Evolutionary conservation across 2,113 vertebrate species (phyloP).

Genomic region (Ceuthmochares aereus): DNA sequence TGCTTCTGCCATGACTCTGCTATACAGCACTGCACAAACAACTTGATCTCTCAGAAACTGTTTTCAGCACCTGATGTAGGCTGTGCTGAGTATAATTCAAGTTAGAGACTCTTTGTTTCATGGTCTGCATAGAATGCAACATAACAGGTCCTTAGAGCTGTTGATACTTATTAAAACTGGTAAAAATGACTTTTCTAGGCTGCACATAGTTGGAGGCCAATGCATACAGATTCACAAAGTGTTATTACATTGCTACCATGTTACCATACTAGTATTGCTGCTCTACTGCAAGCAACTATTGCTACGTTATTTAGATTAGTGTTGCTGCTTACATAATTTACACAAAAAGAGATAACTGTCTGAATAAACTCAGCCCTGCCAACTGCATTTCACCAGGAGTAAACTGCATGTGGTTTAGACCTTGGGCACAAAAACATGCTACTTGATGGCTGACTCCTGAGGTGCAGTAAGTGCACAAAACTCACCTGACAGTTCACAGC

Average conservation of each 20-base stretch:
- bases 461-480: neutral
- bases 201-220: rapidly evolving
- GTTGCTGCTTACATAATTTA: neutral
- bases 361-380: neutral
- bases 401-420: rapidly evolving
- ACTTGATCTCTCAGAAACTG: neutral
- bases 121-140: neutral
- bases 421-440: rapidly evolving
- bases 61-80: rapidly evolving
- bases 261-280: neutral
- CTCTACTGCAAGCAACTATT: neutral
- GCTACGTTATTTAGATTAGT: neutral
- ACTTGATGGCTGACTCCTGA: neutral
- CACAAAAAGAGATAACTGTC: neutral
- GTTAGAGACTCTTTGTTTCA: neutral
- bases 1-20: neutral
- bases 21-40: neutral
- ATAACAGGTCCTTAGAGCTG: rapidly evolving
- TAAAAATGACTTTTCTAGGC: neutral
- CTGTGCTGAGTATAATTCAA: neutral
- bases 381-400: rapidly evolving
- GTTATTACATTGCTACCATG: too few relatives aligned
- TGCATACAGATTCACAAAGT: rapidly evolving
- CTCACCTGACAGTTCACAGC: conserved; percentile 93
- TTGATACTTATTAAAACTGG: neutral